phyloP scores from a whole-genome alignment of 1,140 invertebrate species.

The Sarcophaga peregrina region DNA sequence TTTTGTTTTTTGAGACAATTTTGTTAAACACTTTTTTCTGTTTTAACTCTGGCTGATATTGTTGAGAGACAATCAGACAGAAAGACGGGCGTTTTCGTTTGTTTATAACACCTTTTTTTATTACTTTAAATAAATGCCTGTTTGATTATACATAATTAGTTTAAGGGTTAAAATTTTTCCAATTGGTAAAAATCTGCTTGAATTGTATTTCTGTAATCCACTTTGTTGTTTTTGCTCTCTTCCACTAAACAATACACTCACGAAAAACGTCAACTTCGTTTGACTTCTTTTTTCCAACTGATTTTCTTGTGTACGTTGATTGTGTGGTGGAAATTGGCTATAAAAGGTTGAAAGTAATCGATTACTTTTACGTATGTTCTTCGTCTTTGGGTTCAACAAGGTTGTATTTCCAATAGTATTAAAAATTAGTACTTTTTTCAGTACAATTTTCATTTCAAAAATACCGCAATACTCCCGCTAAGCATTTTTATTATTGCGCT shows the following conservation, averaged over 20 bases:
- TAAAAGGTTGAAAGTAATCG: no score
- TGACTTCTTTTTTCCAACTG: constrained; percentile 39
- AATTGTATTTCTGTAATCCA: constrained; percentile 6
- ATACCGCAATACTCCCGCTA: no score
- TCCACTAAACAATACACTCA: background rate
- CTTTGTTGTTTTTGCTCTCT: background rate
- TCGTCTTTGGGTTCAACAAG: no score
- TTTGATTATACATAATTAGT: background rate
- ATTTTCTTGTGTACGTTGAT: constrained; percentile 37
- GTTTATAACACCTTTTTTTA: background rate
- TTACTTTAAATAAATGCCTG: background rate
- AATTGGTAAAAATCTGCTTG: background rate
- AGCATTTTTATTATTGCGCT: no score
- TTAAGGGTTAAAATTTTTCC: background rate
- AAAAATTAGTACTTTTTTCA: no score
- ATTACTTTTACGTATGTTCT: no score
- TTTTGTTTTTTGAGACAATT: background rate
- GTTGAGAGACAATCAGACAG: background rate
- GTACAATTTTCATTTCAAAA: no score
- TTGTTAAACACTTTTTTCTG: background rate
- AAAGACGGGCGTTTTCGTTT: background rate
- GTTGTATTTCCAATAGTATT: no score
- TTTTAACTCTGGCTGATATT: background rate
- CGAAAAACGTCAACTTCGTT: constrained; percentile 31
- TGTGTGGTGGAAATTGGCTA: background rate